A percentile compares a stretch with the other conserved stretches of the same genome.
phyloP scores from a whole-genome alignment of 1,140 invertebrate species.

The Aricia agestis region DNA sequence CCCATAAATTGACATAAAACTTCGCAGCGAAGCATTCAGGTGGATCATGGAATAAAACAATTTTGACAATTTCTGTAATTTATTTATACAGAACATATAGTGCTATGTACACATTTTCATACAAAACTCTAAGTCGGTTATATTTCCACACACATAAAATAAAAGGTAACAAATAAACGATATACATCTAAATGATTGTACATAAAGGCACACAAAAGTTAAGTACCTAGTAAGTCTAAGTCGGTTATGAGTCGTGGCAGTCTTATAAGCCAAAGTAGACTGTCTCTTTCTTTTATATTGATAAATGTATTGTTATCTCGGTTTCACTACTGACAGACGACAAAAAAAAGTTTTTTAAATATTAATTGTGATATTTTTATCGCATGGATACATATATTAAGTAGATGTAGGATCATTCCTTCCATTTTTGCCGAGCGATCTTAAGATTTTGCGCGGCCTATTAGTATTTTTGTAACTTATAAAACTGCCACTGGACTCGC shows the following conservation, averaged over 20 bases:
- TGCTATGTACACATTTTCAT: conserved; percentile 9
- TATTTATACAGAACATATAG: conserved; percentile 11
- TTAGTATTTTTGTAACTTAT: conserved; percentile 5
- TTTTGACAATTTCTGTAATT: neutral
- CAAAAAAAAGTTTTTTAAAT: no score
- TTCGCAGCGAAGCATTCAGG: no score
- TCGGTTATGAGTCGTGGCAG: neutral
- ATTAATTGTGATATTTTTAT: no score
- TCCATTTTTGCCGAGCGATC: neutral
- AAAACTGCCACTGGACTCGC: conserved; percentile 11
- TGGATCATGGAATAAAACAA: neutral
- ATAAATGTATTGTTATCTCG: neutral
- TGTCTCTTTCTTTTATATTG: neutral
- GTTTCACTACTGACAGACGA: neutral
- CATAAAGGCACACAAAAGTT: conserved; percentile 65
- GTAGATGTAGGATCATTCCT: no score
- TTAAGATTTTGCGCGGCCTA: no score
- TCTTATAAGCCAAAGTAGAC: neutral
- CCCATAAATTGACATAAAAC: no score
- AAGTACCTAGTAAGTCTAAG: conserved; percentile 43
- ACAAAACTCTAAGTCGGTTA: conserved; percentile 8
- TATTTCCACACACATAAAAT: neutral
- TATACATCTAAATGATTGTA: conserved; percentile 27
- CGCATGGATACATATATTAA: no score
- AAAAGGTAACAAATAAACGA: conserved; percentile 4